These are phyloP conservation scores for Torymus aiolomorphi DNA, from an alignment of 2,888 invertebrate species.

Conservation along the genomic window DNA sequence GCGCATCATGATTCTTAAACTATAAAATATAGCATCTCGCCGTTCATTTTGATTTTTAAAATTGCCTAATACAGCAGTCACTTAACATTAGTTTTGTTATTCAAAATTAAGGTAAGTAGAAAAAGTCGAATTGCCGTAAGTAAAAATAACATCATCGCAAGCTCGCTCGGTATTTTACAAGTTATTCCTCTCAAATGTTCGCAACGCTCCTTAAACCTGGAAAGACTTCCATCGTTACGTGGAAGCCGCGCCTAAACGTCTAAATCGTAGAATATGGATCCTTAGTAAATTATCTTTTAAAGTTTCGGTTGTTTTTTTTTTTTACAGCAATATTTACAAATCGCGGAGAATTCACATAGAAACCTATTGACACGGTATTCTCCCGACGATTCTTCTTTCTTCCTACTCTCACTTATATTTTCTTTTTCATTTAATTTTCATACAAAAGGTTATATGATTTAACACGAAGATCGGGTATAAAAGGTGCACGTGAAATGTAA, in stretches of 20 bases:
- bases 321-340: constrained; percentile 70
- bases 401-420: constrained; percentile 53
- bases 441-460: constrained; percentile 64
- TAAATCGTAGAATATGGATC: constrained; percentile 40
- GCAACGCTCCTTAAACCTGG: neutral
- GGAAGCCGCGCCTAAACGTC: constrained; percentile 26
- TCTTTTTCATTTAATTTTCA: constrained; percentile 51
- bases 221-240: constrained; percentile 3
- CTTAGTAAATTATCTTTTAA: constrained; percentile 38
- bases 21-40: neutral
- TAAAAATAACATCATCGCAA: constrained; percentile 37
- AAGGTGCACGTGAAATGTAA: constrained; percentile 60
- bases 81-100: neutral
- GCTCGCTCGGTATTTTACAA: constrained; percentile 44
- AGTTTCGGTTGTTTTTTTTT: constrained; percentile 48
- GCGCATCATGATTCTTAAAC: constrained; percentile 6
- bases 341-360: constrained; percentile 61
- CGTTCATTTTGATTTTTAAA: constrained; percentile 29
- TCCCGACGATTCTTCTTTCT: constrained; percentile 54
- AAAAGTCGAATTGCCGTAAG: constrained; percentile 8
- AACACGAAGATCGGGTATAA: constrained; percentile 62
- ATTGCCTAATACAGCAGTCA: neutral
- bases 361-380: constrained; percentile 62
- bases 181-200: constrained; percentile 24
- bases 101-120: constrained; percentile 26